Base-by-base conservation (phyloP, 2,888 invertebrate genomes). In the Patella caerulea region DNA sequence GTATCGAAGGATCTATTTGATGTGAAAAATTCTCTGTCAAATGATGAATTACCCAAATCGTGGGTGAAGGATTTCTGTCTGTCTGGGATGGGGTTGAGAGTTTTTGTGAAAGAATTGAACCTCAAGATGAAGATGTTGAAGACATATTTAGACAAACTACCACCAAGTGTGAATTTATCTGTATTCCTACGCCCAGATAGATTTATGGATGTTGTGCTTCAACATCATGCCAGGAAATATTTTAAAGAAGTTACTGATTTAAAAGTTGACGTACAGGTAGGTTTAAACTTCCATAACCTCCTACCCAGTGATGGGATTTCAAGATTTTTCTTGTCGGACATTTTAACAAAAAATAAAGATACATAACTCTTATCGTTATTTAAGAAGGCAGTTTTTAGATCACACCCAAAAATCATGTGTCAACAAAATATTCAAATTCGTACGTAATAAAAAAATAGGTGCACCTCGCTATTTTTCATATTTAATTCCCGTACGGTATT, bases 181-280 rank as follows among this genome's bases (percentile, higher is more conserved):
- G 87, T 81, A 72, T 90, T 90, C 80, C 82, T 86, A 17, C 83
- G 89, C 14, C 90, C 90, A 7, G 89, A 89, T 76, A 81, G 87
- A 34, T 87, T 90, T 78, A 78, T 90, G 19, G 85, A 87, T 71
- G 86, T 87, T 12, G 84, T 88, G 52, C 83, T 87, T 53, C 89
- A 88, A 81, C 87, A 85, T 2, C 84, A 87, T 81, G 88, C 88
- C 53, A 85, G 87, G 59, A 84, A 86, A 75, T 81, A 86, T 75
- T 90, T 89, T 82, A 88, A 88, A 76, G 89, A 90, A 78, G 79
- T 89, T 71, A 86, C 85, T 79, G 82, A 83, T 65, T 84, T 88
- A 29, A 81, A 81, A 52, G 81, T 89, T 24, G 83, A 88, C 24
- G 84, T 87, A 34, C 85, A 90, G 88, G 90, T 90, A 81, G 81